Evolutionary conservation across 92 coral and sea anemone genomes (phyloP), one percentile per base, ranked within the genome.

Genomic region (Palythoa heliodiscus): DNA sequence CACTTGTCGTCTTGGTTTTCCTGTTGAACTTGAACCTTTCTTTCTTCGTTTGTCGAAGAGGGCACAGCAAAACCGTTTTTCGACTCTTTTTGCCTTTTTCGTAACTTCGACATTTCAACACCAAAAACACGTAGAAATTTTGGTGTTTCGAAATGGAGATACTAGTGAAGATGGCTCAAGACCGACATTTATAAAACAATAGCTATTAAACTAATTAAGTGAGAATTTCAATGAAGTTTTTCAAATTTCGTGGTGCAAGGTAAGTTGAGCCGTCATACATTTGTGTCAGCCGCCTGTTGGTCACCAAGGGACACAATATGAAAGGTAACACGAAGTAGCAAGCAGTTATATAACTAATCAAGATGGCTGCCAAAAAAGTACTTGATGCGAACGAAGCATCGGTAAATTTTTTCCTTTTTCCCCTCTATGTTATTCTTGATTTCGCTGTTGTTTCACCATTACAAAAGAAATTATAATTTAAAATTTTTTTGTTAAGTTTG

Each of bases 301-400:
- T 17, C 8, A 37, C 11, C 20, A 4, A 43, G 47, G 73, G 60
- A 40, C 3, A 38, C 19, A 43, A 64, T 16, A 66, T 66, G 20
- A 11, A 11, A n/a, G n/a, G 60, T 66, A 39, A 64, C 74, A 79
- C 70, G 73, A 79, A 79, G 84, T 79, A 79, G 23, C 38, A 39
- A 1, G 2, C 17, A 47, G 11, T 40, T 23, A 25, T 73, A 3
- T 52, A 74, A 17, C 68, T 66, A 80, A 94, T 75, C 92, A 96
- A 96, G 70, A 96, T 96, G 99, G 98, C 99, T 78, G 82, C 92
- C 78, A 96, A 94, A 90, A 91, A 87, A 81, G 89, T 91, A 16
- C 75, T 96, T 23, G 92, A 95, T 19, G 94, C 93, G n/a, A 95
- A 94, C 82, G 99, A 96, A 90, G 78, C 99, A 57, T 93, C 99